A percentile compares a stretch with the other conserved stretches of the same genome.
Conservation (phyloP, 2,888 invertebrate genomes). For the Acleris cristana region DNA sequence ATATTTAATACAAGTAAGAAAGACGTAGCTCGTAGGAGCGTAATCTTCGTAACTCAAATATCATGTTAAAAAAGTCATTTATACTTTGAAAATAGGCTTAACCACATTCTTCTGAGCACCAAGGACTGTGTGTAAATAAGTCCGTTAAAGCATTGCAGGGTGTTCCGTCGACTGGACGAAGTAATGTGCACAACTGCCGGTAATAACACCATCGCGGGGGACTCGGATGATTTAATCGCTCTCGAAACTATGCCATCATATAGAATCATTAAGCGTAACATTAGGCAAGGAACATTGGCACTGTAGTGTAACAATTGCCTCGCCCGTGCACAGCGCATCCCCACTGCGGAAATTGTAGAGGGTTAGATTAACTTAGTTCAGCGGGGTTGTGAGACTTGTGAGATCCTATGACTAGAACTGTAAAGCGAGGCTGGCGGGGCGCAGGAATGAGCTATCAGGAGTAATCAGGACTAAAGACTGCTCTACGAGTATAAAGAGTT, state of each 20-base stretch:
- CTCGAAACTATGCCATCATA: conserved; percentile 10
- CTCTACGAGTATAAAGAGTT: background rate
- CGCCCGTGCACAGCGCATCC: conserved; percentile 1
- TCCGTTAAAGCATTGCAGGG: background rate
- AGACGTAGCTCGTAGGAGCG: too few relatives aligned
- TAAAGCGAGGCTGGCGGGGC: background rate
- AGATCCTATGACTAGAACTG: conserved; percentile 6
- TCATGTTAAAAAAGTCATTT: too few relatives aligned
- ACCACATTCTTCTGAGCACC: too few relatives aligned
- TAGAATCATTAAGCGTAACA: conserved; percentile 13
- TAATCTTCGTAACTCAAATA: too few relatives aligned
- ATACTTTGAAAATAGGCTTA: too few relatives aligned
- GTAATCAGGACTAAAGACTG: conserved; percentile 1
- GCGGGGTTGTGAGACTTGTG: conserved; percentile 3
- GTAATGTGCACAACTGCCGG: background rate
- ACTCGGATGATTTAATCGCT: conserved; percentile 4
- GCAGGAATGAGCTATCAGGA: background rate
- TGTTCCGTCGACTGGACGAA: background rate
- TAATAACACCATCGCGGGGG: background rate
- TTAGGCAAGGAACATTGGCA: conserved; percentile 17
- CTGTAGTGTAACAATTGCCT: conserved; percentile 10
- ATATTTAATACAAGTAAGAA: too few relatives aligned
- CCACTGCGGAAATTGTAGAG: background rate
- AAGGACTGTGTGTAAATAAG: too few relatives aligned
- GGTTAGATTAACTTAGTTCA: conserved; percentile 8